Percentiles rank a stretch among this genome's conserved stretches.
phyloP scores from a whole-genome alignment of 2,113 vertebrate genomes.

The Myxocyprinus asiaticus region DNA sequence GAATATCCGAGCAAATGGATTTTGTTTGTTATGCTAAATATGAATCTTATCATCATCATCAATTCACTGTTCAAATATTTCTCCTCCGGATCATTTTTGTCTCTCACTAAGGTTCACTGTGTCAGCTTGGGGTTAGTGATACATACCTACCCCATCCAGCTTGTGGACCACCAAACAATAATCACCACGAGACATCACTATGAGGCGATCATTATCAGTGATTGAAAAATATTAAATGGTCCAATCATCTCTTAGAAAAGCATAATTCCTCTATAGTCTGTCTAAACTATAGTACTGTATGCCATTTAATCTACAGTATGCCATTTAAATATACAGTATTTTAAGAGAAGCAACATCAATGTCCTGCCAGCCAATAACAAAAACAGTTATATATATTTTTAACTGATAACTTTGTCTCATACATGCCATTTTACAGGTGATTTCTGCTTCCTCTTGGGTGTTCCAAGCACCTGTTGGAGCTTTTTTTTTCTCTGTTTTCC shows the following conservation, averaged over 20 bases:
- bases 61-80: slow-evolving; percentile 23
- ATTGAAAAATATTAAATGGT: neutral
- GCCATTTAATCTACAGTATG: too few relatives aligned
- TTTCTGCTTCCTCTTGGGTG: slow-evolving; percentile 14
- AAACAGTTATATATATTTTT: too few relatives aligned
- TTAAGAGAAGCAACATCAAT: too few relatives aligned
- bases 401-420: too few relatives aligned
- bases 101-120: neutral
- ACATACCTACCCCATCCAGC: neutral
- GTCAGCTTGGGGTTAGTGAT: neutral
- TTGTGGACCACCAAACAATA: neutral
- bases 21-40: slow-evolving; percentile 27
- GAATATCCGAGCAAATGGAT: neutral
- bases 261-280: too few relatives aligned
- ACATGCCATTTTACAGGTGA: too few relatives aligned
- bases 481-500: slow-evolving; percentile 39
- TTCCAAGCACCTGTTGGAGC: slow-evolving; percentile 48
- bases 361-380: too few relatives aligned
- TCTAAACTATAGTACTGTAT: too few relatives aligned
- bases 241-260: too few relatives aligned
- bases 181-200: neutral
- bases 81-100: slow-evolving; percentile 20
- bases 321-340: too few relatives aligned
- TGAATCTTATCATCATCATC: slow-evolving; percentile 21
- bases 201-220: neutral